phyloP scores from a whole-genome alignment of 1,140 invertebrate species.

The Dendrolimus kikuchii region DNA sequence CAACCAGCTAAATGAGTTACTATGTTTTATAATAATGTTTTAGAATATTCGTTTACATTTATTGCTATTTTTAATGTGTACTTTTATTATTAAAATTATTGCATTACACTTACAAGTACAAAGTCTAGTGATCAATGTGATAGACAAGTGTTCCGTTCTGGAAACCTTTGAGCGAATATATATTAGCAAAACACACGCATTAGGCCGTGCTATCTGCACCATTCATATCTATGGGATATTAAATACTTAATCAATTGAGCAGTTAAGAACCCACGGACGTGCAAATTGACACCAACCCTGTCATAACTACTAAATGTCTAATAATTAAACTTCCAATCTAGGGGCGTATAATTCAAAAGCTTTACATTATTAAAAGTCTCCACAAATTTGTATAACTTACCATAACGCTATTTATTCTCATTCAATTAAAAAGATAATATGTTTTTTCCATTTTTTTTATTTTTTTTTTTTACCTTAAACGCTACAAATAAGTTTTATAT shows the following conservation, averaged over 20 bases:
- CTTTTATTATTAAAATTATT: too few species aligned
- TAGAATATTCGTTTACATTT: too few species aligned
- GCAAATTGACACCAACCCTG: constrained; percentile 62
- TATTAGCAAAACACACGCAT: constrained; percentile 20
- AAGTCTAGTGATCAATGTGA: too few species aligned
- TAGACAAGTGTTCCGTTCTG: too few species aligned
- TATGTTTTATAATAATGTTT: too few species aligned
- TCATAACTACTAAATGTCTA: constrained; percentile 59
- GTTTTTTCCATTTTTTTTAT: constrained; percentile 13
- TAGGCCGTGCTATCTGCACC: constrained; percentile 49
- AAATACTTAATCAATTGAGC: constrained; percentile 35
- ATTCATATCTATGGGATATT: too few species aligned
- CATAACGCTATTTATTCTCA: constrained; percentile 41
- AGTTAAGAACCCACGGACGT: constrained; percentile 60
- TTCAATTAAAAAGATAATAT: constrained; percentile 55
- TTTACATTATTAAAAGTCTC: constrained; percentile 63
- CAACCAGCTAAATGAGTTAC: too few species aligned
- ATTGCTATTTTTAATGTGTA: too few species aligned
- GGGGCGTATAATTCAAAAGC: constrained; percentile 60
- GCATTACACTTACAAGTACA: too few species aligned
- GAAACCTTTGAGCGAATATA: too few species aligned
- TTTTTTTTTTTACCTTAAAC: constrained; percentile 54
- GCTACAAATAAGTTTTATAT: constrained; percentile 29
- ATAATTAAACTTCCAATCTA: constrained; percentile 51
- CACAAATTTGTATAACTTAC: constrained; percentile 65